Base-by-base conservation (phyloP, 2,113 vertebrate genomes). In the Columba janthina region DNA sequence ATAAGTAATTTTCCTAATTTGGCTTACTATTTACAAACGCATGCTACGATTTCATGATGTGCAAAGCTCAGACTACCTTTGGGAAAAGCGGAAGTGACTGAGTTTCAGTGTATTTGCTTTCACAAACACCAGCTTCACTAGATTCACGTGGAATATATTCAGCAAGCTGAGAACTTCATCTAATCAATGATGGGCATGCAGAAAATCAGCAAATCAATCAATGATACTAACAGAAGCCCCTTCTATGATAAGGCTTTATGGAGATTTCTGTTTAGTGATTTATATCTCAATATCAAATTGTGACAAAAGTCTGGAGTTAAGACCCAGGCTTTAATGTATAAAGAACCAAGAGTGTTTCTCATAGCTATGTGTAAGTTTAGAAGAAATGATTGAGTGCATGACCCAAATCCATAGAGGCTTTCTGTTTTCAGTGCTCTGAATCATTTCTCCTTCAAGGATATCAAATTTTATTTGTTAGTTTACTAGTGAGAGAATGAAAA, bases 381-480 rank as follows among this genome's bases (percentile, higher is more conserved):
- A 85, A 95, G 73, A 87, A 87, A 79, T 40, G 76, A 95, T 92
- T 78, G 90, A 97, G 89, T 87, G 69, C 53, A 57, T 80, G 83
- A 84, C 69, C 76, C 54, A 85, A 84, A 93, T 90, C 84, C 86
- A 73, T 1, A 22, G 83, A 91, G 86, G 51, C 38, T 90, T 77
- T 82, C 31, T 86, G 77, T 69, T 88, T 58, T 48, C 86, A 94
- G 54, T 67, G 29, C 34, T 84, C 53, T 58, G 85, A 85, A 88
- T 74, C 54, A 53, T 72, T 82, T 77, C 71, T 96, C 80, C 87
- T 95, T 97, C 79, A 94, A 94, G 86, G 84, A 67, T 36, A 70
- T 75, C 84, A 78, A 32, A 70, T 82, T 95, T 96, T 93, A 94
- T 94, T 96, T 94, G 92, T 85, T 70, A 48, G 61, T 88, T 65